A percentile compares a stretch with the other conserved stretches of the same genome.
These are phyloP conservation scores for Electrona antarctica DNA, from an alignment of 2,113 vertebrate genomes.

Conservation along the genomic window DNA sequence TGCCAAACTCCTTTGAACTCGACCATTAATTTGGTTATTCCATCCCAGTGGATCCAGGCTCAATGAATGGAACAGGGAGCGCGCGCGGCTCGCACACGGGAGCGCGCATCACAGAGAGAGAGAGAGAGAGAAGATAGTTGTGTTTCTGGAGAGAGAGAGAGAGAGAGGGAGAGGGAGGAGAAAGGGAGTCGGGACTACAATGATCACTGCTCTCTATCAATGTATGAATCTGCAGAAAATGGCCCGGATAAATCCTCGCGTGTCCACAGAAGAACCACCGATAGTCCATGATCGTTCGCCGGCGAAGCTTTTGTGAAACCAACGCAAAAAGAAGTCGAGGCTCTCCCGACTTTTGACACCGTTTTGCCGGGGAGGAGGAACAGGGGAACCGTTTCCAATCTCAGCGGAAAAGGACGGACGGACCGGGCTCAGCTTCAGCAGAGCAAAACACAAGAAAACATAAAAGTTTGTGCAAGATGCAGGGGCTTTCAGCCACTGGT, in stretches of 20 bases:
- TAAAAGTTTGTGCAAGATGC: constrained; percentile 68
- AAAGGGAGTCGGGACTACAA: constrained; percentile 44
- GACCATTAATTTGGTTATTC: not conserved
- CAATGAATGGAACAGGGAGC: constrained; percentile 62
- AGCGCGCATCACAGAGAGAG: constrained; percentile 59
- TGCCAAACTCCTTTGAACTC: not conserved
- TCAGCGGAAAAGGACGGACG: constrained; percentile 35
- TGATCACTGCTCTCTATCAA: constrained; percentile 23
- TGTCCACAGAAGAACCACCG: constrained; percentile 29
- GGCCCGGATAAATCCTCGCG: constrained; percentile 28
- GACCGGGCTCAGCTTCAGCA: constrained; percentile 15
- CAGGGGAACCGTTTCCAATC: constrained; percentile 40
- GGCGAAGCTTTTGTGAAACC: constrained; percentile 21
- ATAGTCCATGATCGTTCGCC: constrained; percentile 7
- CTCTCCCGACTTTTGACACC: constrained; percentile 47
- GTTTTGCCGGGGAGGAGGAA: constrained; percentile 23
- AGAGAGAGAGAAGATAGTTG: constrained; percentile 53
- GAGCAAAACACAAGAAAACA: constrained; percentile 38
- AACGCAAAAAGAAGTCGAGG: constrained; percentile 43
- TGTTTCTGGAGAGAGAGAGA: constrained; percentile 34
- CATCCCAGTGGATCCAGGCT: not conserved
- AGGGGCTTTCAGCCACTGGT: constrained; percentile 73
- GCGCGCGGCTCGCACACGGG: constrained; percentile 38
- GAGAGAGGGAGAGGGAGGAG: constrained; percentile 59
- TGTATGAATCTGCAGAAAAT: constrained; percentile 24